Percentiles rank a stretch among this genome's conserved stretches.
These are phyloP conservation scores for Etheostoma perlongum DNA, from an alignment of 2,797 vertebrate genomes.

Conservation along the genomic window DNA sequence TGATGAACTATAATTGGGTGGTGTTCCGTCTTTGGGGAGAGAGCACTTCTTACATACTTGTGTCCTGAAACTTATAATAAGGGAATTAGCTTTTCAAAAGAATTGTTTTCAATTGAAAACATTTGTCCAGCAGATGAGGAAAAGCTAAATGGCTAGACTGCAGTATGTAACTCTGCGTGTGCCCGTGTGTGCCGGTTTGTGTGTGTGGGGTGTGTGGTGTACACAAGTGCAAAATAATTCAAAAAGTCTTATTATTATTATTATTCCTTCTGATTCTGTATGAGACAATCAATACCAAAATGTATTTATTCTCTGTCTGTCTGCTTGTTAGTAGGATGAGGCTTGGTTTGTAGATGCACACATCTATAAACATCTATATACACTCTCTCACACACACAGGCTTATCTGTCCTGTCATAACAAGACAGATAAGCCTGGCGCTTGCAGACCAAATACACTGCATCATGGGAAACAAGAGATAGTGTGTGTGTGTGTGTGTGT, in stretches of 20 bases:
- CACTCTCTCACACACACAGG: conserved; percentile 23
- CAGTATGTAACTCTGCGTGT: not conserved
- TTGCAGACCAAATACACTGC: conserved; percentile 69
- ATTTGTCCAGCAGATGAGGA: not conserved
- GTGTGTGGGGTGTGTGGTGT: conserved; percentile 1
- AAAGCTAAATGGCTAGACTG: not conserved
- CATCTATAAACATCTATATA: too few relatives aligned
- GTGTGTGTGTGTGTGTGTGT: conserved; percentile 15
- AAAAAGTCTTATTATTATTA: not conserved
- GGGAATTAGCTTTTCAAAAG: not conserved
- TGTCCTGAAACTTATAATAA: not conserved
- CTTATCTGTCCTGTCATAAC: conserved; percentile 59
- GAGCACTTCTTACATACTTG: not conserved
- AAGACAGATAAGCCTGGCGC: conserved; percentile 70
- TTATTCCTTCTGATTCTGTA: conserved; percentile 42
- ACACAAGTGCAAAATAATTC: conserved; percentile 14
- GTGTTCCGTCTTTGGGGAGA: not conserved
- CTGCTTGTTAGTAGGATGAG: conserved; percentile 40
- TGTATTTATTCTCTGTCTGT: conserved; percentile 67
- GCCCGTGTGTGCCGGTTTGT: not conserved
- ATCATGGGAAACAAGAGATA: conserved; percentile 61
- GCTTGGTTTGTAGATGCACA: conserved; percentile 1
- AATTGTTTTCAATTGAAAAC: not conserved
- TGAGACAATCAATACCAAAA: conserved; percentile 58
- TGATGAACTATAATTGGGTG: not conserved